These are phyloP conservation scores for Melanerpes aurifrons DNA, from an alignment of 2,113 vertebrate genomes.

Conservation along the genomic window DNA sequence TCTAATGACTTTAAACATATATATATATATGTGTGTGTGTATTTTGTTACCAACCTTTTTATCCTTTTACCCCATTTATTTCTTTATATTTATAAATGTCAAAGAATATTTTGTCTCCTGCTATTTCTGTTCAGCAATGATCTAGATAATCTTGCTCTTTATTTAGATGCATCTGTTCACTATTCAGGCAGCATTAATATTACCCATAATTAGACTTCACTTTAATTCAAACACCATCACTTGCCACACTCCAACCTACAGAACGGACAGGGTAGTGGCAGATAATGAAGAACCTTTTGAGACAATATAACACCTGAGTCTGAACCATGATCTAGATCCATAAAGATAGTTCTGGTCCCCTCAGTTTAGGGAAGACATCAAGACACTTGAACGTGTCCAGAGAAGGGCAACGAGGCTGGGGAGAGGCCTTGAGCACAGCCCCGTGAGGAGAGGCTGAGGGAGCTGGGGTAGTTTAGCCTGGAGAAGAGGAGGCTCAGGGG, in stretches of 20 bases:
- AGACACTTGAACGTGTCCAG: too few relatives aligned
- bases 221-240: background rate
- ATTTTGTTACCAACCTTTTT: background rate
- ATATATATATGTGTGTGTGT: too few relatives aligned
- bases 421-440: too few relatives aligned
- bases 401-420: too few relatives aligned
- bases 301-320: background rate
- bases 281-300: background rate
- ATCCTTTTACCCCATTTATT: background rate
- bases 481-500: too few relatives aligned
- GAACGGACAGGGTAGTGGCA: background rate
- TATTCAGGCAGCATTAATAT: background rate
- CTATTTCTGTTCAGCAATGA: background rate
- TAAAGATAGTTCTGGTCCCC: background rate
- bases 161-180: slow-evolving; percentile 1
- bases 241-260: background rate
- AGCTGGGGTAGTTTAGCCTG: too few relatives aligned
- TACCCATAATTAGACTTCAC: slow-evolving; percentile 5
- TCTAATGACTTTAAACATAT: background rate
- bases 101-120: slow-evolving; percentile 23
- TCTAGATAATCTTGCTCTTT: background rate
- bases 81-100: background rate
- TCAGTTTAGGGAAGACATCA: too few relatives aligned
- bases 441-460: too few relatives aligned
- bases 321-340: background rate